A percentile compares a stretch with the other conserved stretches of the same genome.
Conservation (phyloP, 2,888 invertebrate genomes). For the Trisateles emortualis region DNA sequence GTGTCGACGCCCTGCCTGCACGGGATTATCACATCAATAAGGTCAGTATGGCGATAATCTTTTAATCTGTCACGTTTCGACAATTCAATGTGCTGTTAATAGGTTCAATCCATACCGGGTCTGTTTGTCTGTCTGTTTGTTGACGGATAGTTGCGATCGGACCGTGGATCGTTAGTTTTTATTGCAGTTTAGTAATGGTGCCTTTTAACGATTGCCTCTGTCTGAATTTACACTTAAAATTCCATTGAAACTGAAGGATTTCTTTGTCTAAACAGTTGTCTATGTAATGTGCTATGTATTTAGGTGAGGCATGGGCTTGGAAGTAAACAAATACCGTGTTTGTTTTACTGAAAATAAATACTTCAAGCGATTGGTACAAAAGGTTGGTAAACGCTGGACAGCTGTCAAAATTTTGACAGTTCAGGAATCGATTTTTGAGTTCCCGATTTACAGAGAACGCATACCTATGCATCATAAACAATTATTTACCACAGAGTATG, state of each 20-base stretch:
- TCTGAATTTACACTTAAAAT: conserved; percentile 58
- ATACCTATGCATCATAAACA: conserved; percentile 7
- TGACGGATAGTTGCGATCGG: conserved; percentile 46
- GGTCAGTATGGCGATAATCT: conserved; percentile 70
- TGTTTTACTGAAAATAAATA: conserved; percentile 15
- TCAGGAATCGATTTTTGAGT: conserved; percentile 17
- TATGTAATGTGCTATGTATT: conserved; percentile 52
- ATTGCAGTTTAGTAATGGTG: conserved; percentile 61
- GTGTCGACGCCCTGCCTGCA: conserved; percentile 20
- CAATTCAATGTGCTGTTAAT: conserved; percentile 73
- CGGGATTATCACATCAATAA: conserved; percentile 45
- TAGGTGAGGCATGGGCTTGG: conserved; percentile 24
- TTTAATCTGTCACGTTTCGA: conserved; percentile 73
- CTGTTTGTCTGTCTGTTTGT: conserved; percentile 68
- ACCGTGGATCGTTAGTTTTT: conserved; percentile 61
- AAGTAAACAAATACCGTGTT: conserved; percentile 29
- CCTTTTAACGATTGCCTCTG: conserved; percentile 49
- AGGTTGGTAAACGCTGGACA: conserved; percentile 27
- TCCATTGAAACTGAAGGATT: conserved; percentile 58
- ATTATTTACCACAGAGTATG: conserved; percentile 17
- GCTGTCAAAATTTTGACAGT: conserved; percentile 39
- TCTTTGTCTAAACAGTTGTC: conserved; percentile 64
- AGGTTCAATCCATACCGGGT: conserved; percentile 66
- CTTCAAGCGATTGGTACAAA: conserved; percentile 12
- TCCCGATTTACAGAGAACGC: not conserved